These are phyloP conservation scores for Bombus balteatus DNA, from an alignment of 1,140 invertebrate genomes.

Conservation along the genomic window DNA sequence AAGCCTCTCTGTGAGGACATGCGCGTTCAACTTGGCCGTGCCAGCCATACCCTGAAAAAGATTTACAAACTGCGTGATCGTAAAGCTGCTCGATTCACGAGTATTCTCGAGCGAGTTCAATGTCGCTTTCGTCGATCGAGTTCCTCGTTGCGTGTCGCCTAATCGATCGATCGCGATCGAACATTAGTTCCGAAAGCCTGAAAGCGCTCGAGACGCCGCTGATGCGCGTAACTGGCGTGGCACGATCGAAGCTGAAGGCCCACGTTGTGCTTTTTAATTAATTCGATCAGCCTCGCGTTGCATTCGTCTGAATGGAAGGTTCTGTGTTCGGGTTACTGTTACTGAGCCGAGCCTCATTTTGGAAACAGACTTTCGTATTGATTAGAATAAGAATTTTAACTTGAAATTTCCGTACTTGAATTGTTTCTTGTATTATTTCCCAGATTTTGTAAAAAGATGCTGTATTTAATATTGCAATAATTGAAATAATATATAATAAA, in stretches of 20 bases:
- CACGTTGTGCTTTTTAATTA: slow-evolving; percentile 77
- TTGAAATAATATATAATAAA: too few species aligned
- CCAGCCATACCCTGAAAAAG: slow-evolving; percentile 19
- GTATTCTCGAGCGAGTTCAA: slow-evolving; percentile 15
- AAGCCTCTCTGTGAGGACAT: slow-evolving; percentile 83
- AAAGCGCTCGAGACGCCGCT: background rate
- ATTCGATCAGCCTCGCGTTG: slow-evolving; percentile 69
- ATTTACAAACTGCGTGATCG: slow-evolving; percentile 12
- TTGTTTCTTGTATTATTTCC: background rate
- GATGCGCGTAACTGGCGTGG: background rate
- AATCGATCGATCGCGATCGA: background rate
- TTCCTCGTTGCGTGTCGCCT: background rate
- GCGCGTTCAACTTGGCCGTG: slow-evolving; percentile 79
- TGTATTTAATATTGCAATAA: too few species aligned
- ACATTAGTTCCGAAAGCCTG: background rate
- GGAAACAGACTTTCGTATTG: background rate
- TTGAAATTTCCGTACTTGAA: background rate
- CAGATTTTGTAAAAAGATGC: too few species aligned
- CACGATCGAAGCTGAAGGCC: slow-evolving; percentile 78
- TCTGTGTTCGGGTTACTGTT: slow-evolving; percentile 68
- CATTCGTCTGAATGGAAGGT: slow-evolving; percentile 76
- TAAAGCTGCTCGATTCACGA: slow-evolving; percentile 11
- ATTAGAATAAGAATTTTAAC: background rate
- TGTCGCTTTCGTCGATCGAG: slow-evolving; percentile 27
- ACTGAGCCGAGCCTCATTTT: slow-evolving; percentile 53